Evolutionary conservation across 2,888 invertebrate genomes (phyloP).

Genomic region (Standfussiana lucernea): DNA sequence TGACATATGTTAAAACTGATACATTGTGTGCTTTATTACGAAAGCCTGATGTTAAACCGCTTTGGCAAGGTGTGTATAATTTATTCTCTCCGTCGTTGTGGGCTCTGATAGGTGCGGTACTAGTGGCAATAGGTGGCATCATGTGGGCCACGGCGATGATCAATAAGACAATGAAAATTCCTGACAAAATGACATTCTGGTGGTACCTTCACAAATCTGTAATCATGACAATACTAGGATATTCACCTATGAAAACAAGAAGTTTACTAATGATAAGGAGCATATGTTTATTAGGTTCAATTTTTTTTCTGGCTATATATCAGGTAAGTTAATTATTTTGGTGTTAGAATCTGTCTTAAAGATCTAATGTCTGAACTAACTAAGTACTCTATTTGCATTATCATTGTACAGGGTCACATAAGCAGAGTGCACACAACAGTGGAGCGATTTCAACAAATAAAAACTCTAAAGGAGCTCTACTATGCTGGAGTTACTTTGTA

Average conservation of each 20-base stretch:
- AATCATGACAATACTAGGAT: conserved; percentile 71
- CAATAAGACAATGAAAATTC: conserved; percentile 39
- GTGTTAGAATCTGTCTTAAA: neutral
- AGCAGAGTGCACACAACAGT: conserved; percentile 77
- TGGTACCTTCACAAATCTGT: conserved; percentile 67
- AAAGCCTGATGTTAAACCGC: conserved; percentile 68
- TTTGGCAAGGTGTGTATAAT: conserved; percentile 75
- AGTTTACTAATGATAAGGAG: conserved; percentile 69
- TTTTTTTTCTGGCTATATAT: conserved; percentile 73
- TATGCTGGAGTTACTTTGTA: conserved; percentile 63
- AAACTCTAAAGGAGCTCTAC: conserved; percentile 70
- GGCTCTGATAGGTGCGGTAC: conserved; percentile 53
- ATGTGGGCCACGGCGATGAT: conserved; percentile 69
- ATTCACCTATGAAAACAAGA: conserved; percentile 63
- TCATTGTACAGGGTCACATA: conserved; percentile 72
- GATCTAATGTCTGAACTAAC: neutral
- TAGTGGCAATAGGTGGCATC: conserved; percentile 62
- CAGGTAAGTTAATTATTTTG: conserved; percentile 71
- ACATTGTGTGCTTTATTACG: conserved; percentile 74
- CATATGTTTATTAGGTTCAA: conserved; percentile 72
- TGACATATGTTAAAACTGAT: conserved; percentile 72
- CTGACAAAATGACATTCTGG: conserved; percentile 40
- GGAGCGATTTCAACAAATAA: conserved; percentile 64
- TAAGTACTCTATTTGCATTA: neutral
- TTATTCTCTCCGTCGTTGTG: conserved; percentile 50